These are phyloP conservation scores for Phragmatobia fuliginosa DNA, from an alignment of 2,888 invertebrate species.

Conservation along the genomic window DNA sequence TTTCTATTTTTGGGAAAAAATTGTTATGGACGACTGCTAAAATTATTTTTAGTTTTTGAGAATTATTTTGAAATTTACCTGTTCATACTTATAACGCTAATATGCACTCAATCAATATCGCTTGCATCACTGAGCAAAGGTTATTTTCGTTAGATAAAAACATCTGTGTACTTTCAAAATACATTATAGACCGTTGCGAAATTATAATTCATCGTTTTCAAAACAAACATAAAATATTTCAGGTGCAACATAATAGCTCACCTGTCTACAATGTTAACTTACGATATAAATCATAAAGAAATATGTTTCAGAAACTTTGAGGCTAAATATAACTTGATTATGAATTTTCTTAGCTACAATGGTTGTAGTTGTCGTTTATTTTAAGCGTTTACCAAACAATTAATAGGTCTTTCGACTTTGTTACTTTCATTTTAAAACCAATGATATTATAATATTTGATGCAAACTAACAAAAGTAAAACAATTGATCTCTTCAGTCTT, in stretches of 20 bases:
- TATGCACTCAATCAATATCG: conserved; percentile 33
- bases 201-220: conserved; percentile 11
- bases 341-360: no score
- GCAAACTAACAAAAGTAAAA: not conserved
- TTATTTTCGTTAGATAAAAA: conserved; percentile 21
- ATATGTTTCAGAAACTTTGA: not conserved
- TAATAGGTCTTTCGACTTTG: no score
- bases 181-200: not conserved
- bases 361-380: no score
- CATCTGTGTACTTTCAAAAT: conserved; percentile 9
- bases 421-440: no score
- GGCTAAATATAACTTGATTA: not conserved
- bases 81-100: not conserved
- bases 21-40: not conserved
- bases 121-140: conserved; percentile 23
- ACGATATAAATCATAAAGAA: not conserved
- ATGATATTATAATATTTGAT: no score
- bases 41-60: not conserved
- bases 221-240: not conserved
- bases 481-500: not conserved
- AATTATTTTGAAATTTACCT: not conserved
- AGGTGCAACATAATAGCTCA: not conserved
- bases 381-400: no score
- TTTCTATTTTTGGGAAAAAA: no score
- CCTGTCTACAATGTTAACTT: not conserved